Base-by-base conservation (phyloP, 2,113 vertebrate genomes). In the Cochlearius cochlearius region DNA sequence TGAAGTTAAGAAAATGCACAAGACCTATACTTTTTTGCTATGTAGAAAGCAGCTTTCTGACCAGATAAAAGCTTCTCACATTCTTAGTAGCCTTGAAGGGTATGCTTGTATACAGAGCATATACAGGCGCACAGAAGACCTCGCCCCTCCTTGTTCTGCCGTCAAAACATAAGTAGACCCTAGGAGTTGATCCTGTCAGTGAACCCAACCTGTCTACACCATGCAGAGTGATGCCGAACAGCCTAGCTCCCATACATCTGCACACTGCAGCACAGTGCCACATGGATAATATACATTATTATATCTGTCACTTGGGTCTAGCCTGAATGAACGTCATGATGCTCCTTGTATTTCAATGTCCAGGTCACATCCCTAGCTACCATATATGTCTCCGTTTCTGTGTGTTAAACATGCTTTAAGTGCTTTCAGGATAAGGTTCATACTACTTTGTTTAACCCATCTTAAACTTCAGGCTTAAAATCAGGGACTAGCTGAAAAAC, bases 231-330 rank as follows among this genome's bases (percentile, higher is more conserved):
- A 23, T 16, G 7, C 27, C 63, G 56, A 47, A n/a, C 38, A 90
- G 17, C 36, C 64, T 41, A 7, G n/a, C 27, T 94, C 38, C 8
- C 39, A 0, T 53, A 36, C 20, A 75, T 62, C 34, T 58, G 19
- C 41, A 5, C 14, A 5, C 26, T 34, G 30, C 13, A 11, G 34
- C 5, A 1, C 50, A 49, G 12, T 53, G 21, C 47, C 3, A 2
- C 17, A 1, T 17, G 53, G 72, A 5, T 53, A 12, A 30, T 50
- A 4, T 0, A 14, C 1, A 2, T 45, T 5, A 11, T 5, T 58
- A 5, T 26, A 52, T 32, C n/a, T 83, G 29, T 64, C 11, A 6
- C n/a, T 85, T 67, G 64, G 34, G 45, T 74, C 30, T 21, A 34
- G 0, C 1, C 9, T 56, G 69, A 66, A 29, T 75, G 23, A 49